phyloP scores from a whole-genome alignment of 1,140 invertebrate species.

The Trichonephila clavata region DNA sequence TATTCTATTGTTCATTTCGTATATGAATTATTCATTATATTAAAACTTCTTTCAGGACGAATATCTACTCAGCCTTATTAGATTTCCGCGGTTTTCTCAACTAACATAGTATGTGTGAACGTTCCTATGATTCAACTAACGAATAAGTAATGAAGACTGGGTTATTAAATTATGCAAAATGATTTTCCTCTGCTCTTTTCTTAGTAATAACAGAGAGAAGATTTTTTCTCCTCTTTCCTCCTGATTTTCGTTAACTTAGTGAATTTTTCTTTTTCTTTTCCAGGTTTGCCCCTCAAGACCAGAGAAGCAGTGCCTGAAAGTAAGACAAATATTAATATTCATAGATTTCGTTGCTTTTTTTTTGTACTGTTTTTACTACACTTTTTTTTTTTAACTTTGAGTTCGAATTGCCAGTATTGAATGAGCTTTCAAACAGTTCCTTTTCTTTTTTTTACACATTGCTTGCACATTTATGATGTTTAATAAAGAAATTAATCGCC shows the following conservation, averaged over 20 bases:
- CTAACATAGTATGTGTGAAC: conserved; percentile 4
- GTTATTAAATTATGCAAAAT: conserved; percentile 76
- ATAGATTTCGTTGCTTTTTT: conserved; percentile 43
- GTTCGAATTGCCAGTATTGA: background rate
- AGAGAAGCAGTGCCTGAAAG: conserved; percentile 53
- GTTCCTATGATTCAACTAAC: conserved; percentile 61
- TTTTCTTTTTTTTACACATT: conserved; percentile 13
- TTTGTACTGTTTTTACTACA: conserved; percentile 10
- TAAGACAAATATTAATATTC: conserved; percentile 76
- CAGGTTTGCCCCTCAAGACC: conserved; percentile 62
- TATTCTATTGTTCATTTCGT: conserved; percentile 62
- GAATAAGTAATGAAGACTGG: conserved; percentile 70
- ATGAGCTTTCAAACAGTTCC: background rate
- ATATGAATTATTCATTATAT: conserved; percentile 74
- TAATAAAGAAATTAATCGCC: conserved; percentile 73
- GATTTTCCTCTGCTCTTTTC: conserved; percentile 61
- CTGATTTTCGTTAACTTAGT: conserved; percentile 54
- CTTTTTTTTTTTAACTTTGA: background rate
- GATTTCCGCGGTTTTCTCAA: conserved; percentile 48
- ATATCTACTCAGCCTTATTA: conserved; percentile 50
- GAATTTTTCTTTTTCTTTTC: conserved; percentile 46
- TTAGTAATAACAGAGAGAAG: conserved; percentile 45
- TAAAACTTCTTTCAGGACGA: conserved; percentile 65
- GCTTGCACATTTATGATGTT: conserved; percentile 45
- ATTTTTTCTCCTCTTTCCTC: conserved; percentile 45